Percentiles rank a stretch among this genome's conserved stretches.
Evolutionary conservation across 2,888 invertebrate species (phyloP).

Genomic region (Pollenia labialis): DNA sequence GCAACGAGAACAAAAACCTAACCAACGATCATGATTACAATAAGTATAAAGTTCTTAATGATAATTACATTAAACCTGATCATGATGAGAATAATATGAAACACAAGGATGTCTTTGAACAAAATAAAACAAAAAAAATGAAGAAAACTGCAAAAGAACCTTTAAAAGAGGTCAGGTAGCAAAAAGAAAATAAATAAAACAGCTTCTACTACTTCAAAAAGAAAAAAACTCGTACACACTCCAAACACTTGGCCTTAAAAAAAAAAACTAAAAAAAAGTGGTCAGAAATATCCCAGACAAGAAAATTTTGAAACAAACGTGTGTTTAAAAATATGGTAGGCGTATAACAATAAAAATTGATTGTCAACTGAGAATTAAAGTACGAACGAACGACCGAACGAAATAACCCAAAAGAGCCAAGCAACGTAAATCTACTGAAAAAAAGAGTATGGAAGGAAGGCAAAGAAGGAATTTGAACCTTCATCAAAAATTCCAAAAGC

Average conservation of each 20-base stretch:
- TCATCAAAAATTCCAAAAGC: conserved; percentile 70
- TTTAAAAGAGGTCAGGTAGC: conserved; percentile 67
- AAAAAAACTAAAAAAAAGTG: neutral
- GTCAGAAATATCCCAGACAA: conserved; percentile 25
- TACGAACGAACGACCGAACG: conserved; percentile 18
- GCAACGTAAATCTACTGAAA: neutral
- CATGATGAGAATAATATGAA: conserved; percentile 41
- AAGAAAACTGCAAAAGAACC: neutral
- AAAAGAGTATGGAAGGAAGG: conserved; percentile 14
- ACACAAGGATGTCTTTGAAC: conserved; percentile 13
- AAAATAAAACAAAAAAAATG: neutral
- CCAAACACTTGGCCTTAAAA: conserved; percentile 23
- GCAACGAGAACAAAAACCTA: neutral
- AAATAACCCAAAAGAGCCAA: conserved; percentile 23
- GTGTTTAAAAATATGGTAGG: conserved; percentile 70
- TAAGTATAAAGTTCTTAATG: conserved; percentile 21
- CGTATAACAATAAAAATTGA: conserved; percentile 70
- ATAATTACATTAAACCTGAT: conserved; percentile 39
- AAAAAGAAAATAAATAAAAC: conserved; percentile 33
- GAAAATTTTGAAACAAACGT: conserved; percentile 55
- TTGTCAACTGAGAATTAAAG: conserved; percentile 63
- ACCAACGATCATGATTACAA: conserved; percentile 22
- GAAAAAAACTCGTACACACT: conserved; percentile 16
- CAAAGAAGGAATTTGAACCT: conserved; percentile 57
- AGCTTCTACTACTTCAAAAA: conserved; percentile 30